These are phyloP conservation scores for Anoplolepis gracilipes DNA, from an alignment of 1,140 invertebrate species.

Conservation along the genomic window DNA sequence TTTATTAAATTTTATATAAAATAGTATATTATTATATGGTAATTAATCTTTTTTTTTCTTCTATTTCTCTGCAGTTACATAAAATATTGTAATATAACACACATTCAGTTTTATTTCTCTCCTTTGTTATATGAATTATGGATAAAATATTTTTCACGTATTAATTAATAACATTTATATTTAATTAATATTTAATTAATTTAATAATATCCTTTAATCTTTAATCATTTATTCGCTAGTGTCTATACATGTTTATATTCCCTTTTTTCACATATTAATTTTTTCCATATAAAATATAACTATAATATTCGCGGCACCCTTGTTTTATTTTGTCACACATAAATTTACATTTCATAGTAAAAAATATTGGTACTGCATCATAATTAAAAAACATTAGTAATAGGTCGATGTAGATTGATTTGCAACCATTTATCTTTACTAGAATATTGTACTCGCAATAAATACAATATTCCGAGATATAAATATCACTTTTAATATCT, in stretches of 20 bases:
- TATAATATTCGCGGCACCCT: neutral
- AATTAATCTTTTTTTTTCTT: too few relatives aligned
- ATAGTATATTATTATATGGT: neutral
- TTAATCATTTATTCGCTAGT: neutral
- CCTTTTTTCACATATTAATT: neutral
- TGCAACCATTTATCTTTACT: constrained; percentile 11
- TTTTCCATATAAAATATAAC: constrained; percentile 1
- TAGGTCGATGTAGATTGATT: constrained; percentile 35
- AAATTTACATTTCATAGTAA: neutral
- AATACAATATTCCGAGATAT: constrained; percentile 13
- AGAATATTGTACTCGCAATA: constrained; percentile 35
- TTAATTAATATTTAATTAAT: neutral
- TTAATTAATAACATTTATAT: neutral
- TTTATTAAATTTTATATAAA: neutral
- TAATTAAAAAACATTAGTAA: constrained; percentile 16
- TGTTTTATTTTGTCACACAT: neutral
- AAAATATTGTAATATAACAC: neutral
- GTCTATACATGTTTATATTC: neutral
- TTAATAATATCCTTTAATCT: neutral
- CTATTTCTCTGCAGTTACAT: too few relatives aligned
- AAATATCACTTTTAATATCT: constrained; percentile 2
- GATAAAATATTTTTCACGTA: neutral
- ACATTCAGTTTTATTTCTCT: neutral
- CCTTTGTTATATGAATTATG: neutral
- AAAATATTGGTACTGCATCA: neutral